phyloP scores from a whole-genome alignment of 92 coral and sea anemone species.

The Paragorgia papillata region DNA sequence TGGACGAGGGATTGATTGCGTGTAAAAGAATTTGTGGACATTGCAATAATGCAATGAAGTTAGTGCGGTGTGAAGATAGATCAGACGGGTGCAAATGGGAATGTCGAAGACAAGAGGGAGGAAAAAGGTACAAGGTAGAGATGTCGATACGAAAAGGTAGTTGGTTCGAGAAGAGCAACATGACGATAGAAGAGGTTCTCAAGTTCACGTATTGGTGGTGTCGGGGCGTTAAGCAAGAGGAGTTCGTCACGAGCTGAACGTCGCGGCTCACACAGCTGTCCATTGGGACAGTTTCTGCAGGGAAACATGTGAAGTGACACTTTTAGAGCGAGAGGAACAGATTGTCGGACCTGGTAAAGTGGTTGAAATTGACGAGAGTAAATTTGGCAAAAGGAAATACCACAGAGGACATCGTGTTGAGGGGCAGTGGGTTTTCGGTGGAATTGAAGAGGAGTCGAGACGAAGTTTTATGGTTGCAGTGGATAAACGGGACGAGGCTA shows the following conservation, averaged over 20 bases:
- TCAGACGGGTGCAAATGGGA: conserved; percentile 58
- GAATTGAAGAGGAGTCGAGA: conserved; percentile 6
- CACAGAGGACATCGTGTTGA: conserved; percentile 41
- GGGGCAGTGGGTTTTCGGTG: conserved; percentile 50
- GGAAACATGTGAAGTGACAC: conserved; percentile 64
- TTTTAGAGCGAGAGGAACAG: conserved; percentile 26
- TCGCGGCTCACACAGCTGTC: conserved; percentile 49
- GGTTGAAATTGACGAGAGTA: conserved; percentile 41
- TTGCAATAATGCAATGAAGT: conserved; percentile 29
- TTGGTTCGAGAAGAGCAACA: conserved; percentile 51
- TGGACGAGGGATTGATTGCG: conserved; percentile 53
- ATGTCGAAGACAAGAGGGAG: conserved; percentile 44
- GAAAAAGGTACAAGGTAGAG: conserved; percentile 52
- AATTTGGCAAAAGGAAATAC: conserved; percentile 43
- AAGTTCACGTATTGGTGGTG: conserved; percentile 62
- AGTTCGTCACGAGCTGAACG: conserved; percentile 32
- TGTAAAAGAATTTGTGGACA: conserved; percentile 15
- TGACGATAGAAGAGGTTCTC: conserved; percentile 52
- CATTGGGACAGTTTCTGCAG: conserved; percentile 66
- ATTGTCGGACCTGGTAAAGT: conserved; percentile 34
- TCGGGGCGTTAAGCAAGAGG: conserved; percentile 41
- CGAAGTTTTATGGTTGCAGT: conserved; percentile 28
- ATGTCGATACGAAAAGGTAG: conserved; percentile 51
- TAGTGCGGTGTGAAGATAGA: conserved; percentile 41
- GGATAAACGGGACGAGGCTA: no score